phyloP scores from a whole-genome alignment of 2,113 vertebrate species.

The Tragelaphus imberbis region DNA sequence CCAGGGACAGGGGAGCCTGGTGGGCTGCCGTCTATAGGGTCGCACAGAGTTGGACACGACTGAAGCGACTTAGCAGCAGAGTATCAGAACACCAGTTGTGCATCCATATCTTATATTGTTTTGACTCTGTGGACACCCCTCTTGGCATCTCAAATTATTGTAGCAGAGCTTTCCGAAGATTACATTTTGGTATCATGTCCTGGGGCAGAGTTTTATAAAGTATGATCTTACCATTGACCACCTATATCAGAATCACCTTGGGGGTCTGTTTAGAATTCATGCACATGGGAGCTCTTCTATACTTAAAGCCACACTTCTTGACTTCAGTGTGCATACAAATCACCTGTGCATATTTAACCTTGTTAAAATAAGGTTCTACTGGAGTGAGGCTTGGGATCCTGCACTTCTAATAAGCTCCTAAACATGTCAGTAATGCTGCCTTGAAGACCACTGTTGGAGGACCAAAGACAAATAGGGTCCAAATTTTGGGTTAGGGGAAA shows the following conservation, averaged over 20 bases:
- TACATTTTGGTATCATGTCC: not conserved
- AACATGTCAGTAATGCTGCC: not conserved
- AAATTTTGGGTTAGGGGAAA: not conserved
- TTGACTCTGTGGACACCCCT: not conserved
- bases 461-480: not conserved
- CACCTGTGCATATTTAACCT: not conserved
- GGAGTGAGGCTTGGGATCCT: not conserved
- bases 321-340: not conserved
- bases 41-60: too few relatives aligned
- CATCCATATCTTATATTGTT: not conserved
- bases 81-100: not conserved
- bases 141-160: not conserved
- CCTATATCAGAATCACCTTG: not conserved
- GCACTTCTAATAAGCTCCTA: not conserved
- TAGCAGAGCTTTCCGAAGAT: not conserved
- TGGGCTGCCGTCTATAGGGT: too few relatives aligned
- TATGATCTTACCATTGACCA: not conserved
- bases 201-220: not conserved
- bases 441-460: not conserved
- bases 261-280: not conserved
- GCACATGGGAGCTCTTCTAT: not conserved
- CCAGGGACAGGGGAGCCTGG: too few relatives aligned
- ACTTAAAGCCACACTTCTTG: not conserved
- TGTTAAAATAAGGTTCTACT: not conserved
- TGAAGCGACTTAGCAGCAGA: not conserved